Conservation (phyloP, 1,140 invertebrate genomes). For the Limonius californicus region DNA sequence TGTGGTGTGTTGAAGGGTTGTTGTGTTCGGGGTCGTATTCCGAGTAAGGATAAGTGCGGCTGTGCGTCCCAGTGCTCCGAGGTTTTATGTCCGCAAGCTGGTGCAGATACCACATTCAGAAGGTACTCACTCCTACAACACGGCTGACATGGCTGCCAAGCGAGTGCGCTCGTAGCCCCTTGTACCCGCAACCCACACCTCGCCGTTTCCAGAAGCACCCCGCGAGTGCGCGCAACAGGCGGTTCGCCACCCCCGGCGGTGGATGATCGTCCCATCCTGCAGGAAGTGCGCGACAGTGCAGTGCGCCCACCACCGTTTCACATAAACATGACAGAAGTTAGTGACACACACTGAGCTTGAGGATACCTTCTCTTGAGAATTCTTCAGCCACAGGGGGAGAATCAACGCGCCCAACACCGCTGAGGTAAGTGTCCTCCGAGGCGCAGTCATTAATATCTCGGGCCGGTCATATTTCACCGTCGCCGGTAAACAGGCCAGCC, state of each 20-base stretch:
- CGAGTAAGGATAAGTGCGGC: neutral
- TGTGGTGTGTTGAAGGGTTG: neutral
- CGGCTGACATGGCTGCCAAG: constrained; percentile 13
- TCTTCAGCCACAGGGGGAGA: neutral
- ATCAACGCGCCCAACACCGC: constrained; percentile 4
- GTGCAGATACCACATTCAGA: neutral
- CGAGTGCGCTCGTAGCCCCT: constrained; percentile 2
- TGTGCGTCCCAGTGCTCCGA: neutral
- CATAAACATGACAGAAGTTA: constrained; percentile 9
- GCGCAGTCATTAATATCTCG: constrained; percentile 3
- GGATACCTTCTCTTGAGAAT: neutral
- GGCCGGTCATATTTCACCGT: constrained; percentile 9
- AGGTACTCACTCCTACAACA: constrained; percentile 6
- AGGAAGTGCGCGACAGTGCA: constrained; percentile 5
- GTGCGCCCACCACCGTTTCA: neutral
- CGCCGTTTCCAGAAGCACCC: constrained; percentile 11
- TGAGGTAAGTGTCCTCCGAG: constrained; percentile 15
- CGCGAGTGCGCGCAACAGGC: constrained; percentile 15
- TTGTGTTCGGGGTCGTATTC: neutral
- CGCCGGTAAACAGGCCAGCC: constrained; percentile 7
- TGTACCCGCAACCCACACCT: constrained; percentile 13
- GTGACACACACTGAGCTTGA: neutral
- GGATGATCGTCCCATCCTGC: constrained; percentile 11
- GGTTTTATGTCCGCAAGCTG: neutral
- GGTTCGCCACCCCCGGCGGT: constrained; percentile 5